phyloP scores from a whole-genome alignment of 2,797 vertebrate species.

The Phoeniculus purpureus region DNA sequence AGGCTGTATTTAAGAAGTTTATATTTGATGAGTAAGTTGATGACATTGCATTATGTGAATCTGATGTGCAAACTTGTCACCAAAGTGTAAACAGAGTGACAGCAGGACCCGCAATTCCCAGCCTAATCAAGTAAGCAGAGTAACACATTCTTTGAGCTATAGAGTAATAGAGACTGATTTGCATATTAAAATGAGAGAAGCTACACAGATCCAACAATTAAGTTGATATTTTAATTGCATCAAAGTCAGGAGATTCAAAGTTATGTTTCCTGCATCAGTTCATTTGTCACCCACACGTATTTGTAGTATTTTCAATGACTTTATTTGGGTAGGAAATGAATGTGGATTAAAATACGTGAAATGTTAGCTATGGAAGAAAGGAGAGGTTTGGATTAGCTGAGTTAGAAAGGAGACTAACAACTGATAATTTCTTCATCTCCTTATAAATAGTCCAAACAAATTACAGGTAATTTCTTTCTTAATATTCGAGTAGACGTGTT shows the following conservation, averaged over 20 bases:
- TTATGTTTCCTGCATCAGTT: conserved; percentile 38
- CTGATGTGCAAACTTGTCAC: conserved; percentile 72
- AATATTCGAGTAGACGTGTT: neutral
- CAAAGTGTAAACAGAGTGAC: conserved; percentile 69
- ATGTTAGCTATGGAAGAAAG: neutral
- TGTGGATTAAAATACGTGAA: neutral
- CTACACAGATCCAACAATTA: conserved; percentile 67
- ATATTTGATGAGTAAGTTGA: conserved; percentile 62
- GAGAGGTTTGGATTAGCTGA: neutral
- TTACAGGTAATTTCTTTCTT: conserved; percentile 31
- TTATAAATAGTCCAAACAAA: neutral
- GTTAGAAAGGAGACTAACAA: neutral
- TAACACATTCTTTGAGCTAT: conserved; percentile 70
- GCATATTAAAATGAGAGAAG: conserved; percentile 70
- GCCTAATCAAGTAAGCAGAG: conserved; percentile 71
- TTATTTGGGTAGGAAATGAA: conserved; percentile 20
- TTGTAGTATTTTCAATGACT: conserved; percentile 26
- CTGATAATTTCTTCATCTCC: neutral
- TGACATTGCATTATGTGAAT: conserved; percentile 66
- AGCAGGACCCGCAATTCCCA: conserved; percentile 72
- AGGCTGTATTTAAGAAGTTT: conserved; percentile 60
- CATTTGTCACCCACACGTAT: conserved; percentile 39
- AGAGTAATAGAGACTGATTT: conserved; percentile 69
- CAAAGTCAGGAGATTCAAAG: conserved; percentile 62
- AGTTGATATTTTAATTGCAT: conserved; percentile 73